A percentile compares a stretch with the other conserved stretches of the same genome.
These are phyloP conservation scores for Sebastiscus albofasciatus DNA, from an alignment of 2,797 vertebrate species.

Conservation along the genomic window DNA sequence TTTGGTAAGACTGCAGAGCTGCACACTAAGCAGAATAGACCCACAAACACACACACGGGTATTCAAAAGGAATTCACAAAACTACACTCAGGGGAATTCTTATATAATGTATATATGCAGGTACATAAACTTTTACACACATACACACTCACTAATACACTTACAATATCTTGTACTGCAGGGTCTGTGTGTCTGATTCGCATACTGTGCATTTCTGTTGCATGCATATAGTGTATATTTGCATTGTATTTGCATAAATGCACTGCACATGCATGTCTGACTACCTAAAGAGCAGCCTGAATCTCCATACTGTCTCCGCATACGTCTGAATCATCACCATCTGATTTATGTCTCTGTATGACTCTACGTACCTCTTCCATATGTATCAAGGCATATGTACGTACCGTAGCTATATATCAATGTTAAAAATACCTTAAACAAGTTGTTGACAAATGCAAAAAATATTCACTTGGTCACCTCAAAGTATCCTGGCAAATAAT, in stretches of 20 bases:
- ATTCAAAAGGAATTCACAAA: neutral
- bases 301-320: constrained; percentile 7
- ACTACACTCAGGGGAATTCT: neutral
- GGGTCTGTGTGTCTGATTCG: neutral
- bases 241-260: constrained; percentile 28
- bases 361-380: neutral
- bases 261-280: constrained; percentile 2
- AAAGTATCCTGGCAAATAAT: neutral
- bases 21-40: constrained; percentile 22
- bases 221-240: constrained; percentile 14
- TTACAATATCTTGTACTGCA: neutral
- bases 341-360: constrained; percentile 10
- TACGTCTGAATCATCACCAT: neutral
- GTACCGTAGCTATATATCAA: fast-evolving
- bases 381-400: neutral
- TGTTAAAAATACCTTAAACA: neutral
- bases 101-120: constrained; percentile 1
- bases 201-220: neutral
- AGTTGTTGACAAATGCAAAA: neutral
- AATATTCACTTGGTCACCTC: neutral
- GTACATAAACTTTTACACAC: neutral
- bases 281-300: neutral
- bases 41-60: neutral
- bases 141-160: neutral
- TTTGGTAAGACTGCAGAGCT: neutral